Percentiles rank a stretch among this genome's conserved stretches.
Conservation (phyloP, 53 echinoderm and acorn worm genomes). For the Holothuria leucospilota region DNA sequence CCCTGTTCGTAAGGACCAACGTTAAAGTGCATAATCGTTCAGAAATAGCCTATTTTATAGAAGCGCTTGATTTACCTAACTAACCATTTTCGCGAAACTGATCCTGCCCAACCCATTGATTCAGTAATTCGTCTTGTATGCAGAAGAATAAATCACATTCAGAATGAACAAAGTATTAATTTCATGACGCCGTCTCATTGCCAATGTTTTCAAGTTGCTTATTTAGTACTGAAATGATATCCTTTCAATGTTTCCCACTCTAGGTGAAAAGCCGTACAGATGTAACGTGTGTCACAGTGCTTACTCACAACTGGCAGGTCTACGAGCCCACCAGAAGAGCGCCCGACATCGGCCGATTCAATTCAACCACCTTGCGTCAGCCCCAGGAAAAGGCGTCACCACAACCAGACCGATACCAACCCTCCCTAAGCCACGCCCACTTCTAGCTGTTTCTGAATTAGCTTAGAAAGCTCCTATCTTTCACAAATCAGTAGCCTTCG, state of each 20-base stretch:
- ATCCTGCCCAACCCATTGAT: no score
- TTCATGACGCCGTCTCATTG: not conserved
- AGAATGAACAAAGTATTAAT: not conserved
- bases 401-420: conserved; percentile 31
- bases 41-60: no score
- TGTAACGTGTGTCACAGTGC: conserved; percentile 98
- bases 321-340: conserved; percentile 98
- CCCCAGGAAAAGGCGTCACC: not conserved
- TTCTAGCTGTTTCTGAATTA: conserved; percentile 43
- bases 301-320: conserved; percentile 96
- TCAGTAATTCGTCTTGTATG: no score
- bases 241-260: conserved; percentile 9
- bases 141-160: no score
- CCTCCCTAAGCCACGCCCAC: conserved; percentile 46
- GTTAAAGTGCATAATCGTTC: no score
- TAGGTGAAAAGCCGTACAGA: conserved; percentile 97
- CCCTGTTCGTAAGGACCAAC: no score
- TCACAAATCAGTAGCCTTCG: no score
- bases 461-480: not conserved
- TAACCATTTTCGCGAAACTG: no score
- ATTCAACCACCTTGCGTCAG: conserved; percentile 54
- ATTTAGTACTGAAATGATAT: not conserved
- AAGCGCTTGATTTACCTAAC: no score
- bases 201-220: not conserved
- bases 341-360: conserved; percentile 91